These are phyloP conservation scores for Lepidocyrtoides sp. DNA, from an alignment of 2,888 invertebrate genomes.

Conservation along the genomic window DNA sequence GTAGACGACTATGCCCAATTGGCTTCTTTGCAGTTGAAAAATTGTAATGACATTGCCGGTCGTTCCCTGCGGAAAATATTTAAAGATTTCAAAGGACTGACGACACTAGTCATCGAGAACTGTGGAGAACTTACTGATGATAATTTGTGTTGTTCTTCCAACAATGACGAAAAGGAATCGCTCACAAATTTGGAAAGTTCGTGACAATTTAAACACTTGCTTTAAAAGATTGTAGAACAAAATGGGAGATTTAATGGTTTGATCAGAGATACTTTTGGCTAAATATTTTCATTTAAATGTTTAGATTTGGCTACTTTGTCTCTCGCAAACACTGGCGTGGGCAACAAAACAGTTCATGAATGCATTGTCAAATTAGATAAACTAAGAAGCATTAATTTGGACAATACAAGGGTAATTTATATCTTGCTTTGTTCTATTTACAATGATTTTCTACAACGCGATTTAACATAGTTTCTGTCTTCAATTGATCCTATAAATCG, in stretches of 20 bases:
- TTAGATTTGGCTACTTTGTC: conserved; percentile 36
- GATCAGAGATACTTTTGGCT: background rate
- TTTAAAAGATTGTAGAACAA: too few relatives aligned
- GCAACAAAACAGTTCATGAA: background rate
- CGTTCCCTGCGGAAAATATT: background rate
- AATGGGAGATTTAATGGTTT: background rate
- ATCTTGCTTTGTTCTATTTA: too few relatives aligned
- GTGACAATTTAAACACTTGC: background rate
- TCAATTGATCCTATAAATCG: too few relatives aligned
- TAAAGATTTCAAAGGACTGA: background rate
- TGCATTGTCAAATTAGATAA: conserved; percentile 35
- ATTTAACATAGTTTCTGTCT: too few relatives aligned
- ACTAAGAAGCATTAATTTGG: background rate
- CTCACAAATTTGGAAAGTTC: conserved; percentile 20
- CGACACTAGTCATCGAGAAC: background rate
- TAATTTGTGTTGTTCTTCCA: background rate
- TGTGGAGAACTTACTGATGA: conserved; percentile 6
- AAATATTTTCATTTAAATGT: background rate
- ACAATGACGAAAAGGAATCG: background rate
- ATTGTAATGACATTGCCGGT: conserved; percentile 8
- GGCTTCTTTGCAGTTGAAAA: background rate
- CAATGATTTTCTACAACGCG: too few relatives aligned
- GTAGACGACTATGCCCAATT: background rate
- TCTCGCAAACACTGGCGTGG: conserved; percentile 5
- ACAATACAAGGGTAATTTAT: conserved; percentile 42